Evolutionary conservation across 2,113 vertebrate species (phyloP).

Genomic region (Probosciger aterrimus): DNA sequence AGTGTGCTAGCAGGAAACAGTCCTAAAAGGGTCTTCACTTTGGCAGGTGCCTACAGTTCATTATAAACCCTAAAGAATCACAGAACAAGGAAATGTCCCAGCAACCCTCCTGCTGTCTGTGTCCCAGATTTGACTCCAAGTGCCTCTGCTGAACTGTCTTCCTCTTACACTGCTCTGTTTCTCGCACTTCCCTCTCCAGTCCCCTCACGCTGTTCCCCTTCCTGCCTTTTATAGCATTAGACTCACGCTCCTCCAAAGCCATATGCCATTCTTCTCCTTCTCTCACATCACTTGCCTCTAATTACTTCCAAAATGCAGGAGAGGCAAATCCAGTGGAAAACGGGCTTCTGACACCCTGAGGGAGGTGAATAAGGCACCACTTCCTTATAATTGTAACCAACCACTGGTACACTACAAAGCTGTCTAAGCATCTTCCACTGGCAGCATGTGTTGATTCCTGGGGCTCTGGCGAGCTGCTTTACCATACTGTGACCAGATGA

Average conservation of each 20-base stretch:
- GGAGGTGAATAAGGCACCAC: accelerated
- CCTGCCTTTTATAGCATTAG: neutral
- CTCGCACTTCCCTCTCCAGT: neutral
- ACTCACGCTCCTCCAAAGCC: neutral
- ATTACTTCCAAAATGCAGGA: neutral
- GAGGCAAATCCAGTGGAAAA: neutral
- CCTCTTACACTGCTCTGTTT: neutral
- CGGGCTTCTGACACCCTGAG: neutral
- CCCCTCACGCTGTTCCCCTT: neutral
- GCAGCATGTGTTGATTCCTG: neutral
- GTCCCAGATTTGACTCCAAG: neutral
- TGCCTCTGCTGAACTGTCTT: neutral
- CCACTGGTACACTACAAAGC: accelerated
- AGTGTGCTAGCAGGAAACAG: neutral
- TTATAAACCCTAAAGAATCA: neutral
- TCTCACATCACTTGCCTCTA: neutral
- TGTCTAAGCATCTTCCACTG: neutral
- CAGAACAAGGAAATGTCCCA: neutral
- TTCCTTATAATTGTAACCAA: neutral
- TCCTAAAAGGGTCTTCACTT: neutral
- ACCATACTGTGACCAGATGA: neutral
- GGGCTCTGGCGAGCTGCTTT: neutral
- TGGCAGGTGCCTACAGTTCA: neutral
- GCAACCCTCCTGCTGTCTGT: neutral
- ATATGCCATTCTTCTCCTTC: neutral